Evolutionary conservation across 2,113 vertebrate species (phyloP).

Genomic region (Oriolus oriolus): DNA sequence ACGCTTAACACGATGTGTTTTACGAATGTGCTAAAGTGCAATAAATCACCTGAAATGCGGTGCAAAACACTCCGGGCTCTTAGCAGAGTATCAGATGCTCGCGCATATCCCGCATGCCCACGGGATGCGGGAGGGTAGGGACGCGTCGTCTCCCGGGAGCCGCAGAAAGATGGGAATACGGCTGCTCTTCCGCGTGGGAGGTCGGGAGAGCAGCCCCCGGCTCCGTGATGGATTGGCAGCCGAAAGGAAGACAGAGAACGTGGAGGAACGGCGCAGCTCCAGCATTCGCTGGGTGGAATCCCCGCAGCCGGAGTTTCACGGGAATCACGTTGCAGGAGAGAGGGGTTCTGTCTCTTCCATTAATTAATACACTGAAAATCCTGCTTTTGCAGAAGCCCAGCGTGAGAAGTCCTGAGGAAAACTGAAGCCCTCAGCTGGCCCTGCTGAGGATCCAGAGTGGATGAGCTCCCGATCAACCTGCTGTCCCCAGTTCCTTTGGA

Average conservation of each 20-base stretch:
- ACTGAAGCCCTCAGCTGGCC: not conserved
- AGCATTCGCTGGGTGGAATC: not conserved
- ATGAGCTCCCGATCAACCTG: not conserved
- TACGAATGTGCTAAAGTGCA: slow-evolving; percentile 56
- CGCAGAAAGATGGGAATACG: not conserved
- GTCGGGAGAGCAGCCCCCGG: not conserved
- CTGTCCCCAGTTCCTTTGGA: not conserved
- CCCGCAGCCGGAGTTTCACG: not conserved
- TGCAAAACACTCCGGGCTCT: slow-evolving; percentile 18
- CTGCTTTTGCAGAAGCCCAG: not conserved
- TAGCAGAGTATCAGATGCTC: slow-evolving; percentile 14
- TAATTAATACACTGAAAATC: not conserved
- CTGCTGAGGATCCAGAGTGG: not conserved
- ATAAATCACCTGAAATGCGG: slow-evolving; percentile 64
- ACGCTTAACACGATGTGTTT: slow-evolving; percentile 64
- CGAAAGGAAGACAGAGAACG: not conserved
- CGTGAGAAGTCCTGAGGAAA: not conserved
- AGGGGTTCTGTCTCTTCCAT: not conserved
- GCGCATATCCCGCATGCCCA: not conserved
- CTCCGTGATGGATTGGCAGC: not conserved
- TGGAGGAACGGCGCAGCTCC: not conserved
- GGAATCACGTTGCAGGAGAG: not conserved
- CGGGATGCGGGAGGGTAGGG: not conserved
- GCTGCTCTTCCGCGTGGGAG: not conserved
- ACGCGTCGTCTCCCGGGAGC: not conserved